Percentiles rank a stretch among this genome's conserved stretches.
Conservation (phyloP, 2,888 invertebrate species). For the Drosophila picticornis region DNA sequence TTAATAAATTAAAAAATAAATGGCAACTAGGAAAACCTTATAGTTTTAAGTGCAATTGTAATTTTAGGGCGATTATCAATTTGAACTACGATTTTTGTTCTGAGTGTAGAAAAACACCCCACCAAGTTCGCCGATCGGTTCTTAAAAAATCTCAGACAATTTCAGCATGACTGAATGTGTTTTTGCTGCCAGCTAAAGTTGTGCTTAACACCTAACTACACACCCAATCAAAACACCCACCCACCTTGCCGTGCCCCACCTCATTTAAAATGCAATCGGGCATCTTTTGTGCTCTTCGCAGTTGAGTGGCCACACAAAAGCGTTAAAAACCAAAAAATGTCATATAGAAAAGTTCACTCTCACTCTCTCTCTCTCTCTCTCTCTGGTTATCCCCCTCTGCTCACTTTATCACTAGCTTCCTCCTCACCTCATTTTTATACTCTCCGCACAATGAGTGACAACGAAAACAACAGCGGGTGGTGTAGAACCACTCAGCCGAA, state of each 20-base stretch:
- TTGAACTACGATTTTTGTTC: neutral
- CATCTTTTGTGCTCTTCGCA: conserved; percentile 83
- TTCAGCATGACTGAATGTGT: conserved; percentile 78
- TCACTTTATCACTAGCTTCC: neutral
- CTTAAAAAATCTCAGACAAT: conserved; percentile 25
- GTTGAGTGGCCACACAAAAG: conserved; percentile 84
- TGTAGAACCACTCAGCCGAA: conserved; percentile 64
- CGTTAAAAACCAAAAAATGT: conserved; percentile 75
- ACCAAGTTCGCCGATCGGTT: neutral
- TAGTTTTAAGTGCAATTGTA: neutral
- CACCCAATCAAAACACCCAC: conserved; percentile 5
- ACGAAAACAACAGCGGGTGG: conserved; percentile 80
- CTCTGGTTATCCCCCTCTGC: neutral
- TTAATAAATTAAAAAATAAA: too few species aligned
- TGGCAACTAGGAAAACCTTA: neutral
- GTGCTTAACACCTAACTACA: conserved; percentile 5
- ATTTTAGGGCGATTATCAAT: neutral
- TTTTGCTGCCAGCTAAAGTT: conserved; percentile 58
- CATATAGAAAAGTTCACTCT: conserved; percentile 64
- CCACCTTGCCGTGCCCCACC: conserved; percentile 16
- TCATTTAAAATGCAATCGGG: conserved; percentile 68
- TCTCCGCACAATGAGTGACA: conserved; percentile 77
- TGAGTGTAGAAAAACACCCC: neutral
- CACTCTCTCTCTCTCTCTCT: neutral
- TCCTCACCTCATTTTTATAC: conserved; percentile 45